A percentile compares a stretch with the other conserved stretches of the same genome.
phyloP scores from a whole-genome alignment of 2,888 invertebrate species.

The Nemoura dubitans region DNA sequence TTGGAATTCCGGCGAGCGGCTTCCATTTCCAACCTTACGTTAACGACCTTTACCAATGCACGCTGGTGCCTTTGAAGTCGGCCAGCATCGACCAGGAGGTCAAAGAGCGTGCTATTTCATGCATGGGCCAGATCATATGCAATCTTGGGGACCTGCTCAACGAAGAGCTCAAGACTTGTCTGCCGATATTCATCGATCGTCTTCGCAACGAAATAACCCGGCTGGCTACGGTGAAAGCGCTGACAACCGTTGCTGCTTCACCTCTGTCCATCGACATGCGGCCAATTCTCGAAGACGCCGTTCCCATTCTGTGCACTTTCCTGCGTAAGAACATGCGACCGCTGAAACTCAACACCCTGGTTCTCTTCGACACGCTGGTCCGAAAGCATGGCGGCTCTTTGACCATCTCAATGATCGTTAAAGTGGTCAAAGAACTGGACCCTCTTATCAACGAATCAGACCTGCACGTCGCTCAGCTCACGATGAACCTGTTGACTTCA shows the following conservation, averaged over 20 bases:
- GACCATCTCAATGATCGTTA: constrained; percentile 56
- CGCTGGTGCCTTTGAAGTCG: constrained; percentile 85
- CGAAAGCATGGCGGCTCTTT: constrained; percentile 82
- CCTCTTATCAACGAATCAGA: constrained; percentile 92
- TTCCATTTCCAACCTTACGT: constrained; percentile 84
- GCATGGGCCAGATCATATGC: constrained; percentile 94
- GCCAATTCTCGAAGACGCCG: constrained; percentile 85
- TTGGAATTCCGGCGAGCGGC: constrained; percentile 68
- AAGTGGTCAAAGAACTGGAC: constrained; percentile 88
- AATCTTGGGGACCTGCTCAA: constrained; percentile 88
- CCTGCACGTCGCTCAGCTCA: constrained; percentile 94
- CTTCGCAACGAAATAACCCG: constrained; percentile 97
- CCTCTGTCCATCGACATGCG: constrained; percentile 85
- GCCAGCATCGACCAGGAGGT: constrained; percentile 99
- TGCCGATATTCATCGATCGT: constrained; percentile 95
- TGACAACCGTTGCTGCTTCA: constrained; percentile 93
- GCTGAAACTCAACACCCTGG: constrained; percentile 88
- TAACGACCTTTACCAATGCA: constrained; percentile 82
- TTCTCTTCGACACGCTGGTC: constrained; percentile 88
- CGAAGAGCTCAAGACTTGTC: constrained; percentile 80
- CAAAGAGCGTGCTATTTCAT: constrained; percentile 96
- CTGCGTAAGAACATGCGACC: constrained; percentile 96
- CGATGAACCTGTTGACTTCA: constrained; percentile 82
- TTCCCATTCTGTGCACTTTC: constrained; percentile 93
- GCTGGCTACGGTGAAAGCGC: constrained; percentile 93